A percentile compares a stretch with the other conserved stretches of the same genome.
These are phyloP conservation scores for Ceyx erithaca DNA, from an alignment of 2,797 vertebrate species.

Conservation along the genomic window DNA sequence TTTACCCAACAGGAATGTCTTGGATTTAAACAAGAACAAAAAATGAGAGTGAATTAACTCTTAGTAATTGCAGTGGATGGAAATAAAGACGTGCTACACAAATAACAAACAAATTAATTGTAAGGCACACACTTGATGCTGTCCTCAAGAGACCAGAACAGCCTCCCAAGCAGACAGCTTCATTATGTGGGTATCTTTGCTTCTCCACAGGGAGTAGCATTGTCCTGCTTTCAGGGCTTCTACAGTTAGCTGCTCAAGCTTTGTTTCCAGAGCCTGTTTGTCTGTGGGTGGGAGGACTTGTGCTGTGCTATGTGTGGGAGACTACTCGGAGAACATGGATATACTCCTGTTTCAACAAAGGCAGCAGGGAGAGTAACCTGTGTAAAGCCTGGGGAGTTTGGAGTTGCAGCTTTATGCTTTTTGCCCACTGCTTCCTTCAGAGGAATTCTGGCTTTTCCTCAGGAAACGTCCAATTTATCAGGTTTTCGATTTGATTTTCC, in stretches of 20 bases:
- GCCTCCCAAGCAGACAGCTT: constrained; percentile 3
- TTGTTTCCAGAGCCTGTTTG: constrained; percentile 16
- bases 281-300: background rate
- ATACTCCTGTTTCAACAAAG: background rate
- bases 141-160: background rate
- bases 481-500: background rate
- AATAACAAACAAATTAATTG: constrained; percentile 36
- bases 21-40: background rate
- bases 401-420: background rate
- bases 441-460: background rate
- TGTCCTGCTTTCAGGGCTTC: background rate
- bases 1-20: background rate
- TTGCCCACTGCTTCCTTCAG: background rate
- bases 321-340: background rate
- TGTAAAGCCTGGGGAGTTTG: background rate
- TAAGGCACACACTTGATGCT: background rate
- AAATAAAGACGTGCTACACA: background rate
- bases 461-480: background rate
- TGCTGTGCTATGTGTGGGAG: background rate
- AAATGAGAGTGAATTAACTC: background rate
- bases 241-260: background rate
- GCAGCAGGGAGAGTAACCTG: background rate
- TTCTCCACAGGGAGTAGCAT: background rate
- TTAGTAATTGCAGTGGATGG: background rate
- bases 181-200: background rate